phyloP scores from a whole-genome alignment of 2,797 vertebrate species.

The Alectoris magna region DNA sequence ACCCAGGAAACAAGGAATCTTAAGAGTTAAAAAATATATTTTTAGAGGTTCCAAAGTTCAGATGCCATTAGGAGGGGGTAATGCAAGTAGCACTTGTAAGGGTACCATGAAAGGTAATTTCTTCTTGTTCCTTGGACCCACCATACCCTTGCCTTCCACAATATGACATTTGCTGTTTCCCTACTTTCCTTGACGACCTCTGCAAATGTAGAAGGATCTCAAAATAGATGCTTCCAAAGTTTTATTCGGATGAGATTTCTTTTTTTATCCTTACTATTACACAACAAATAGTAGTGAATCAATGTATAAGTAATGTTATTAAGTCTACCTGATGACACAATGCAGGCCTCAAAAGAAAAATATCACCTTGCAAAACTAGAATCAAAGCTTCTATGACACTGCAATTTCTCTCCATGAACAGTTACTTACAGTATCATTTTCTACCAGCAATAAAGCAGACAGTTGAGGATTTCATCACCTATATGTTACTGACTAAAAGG shows the following conservation, averaged over 20 bases:
- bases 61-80: neutral
- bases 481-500: neutral
- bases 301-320: neutral
- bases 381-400: neutral
- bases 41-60: neutral
- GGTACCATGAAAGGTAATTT: neutral
- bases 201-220: neutral
- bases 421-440: neutral
- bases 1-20: neutral
- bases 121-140: neutral
- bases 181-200: neutral
- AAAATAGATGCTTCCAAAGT: neutral
- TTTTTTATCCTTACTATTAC: neutral
- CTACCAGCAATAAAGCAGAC: neutral
- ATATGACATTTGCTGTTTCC: neutral
- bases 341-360: slow-evolving; percentile 1
- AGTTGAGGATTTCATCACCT: neutral
- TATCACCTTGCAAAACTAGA: neutral
- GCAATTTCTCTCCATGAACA: neutral
- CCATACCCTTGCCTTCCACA: neutral
- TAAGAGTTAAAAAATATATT: neutral
- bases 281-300: slow-evolving; percentile 13
- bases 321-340: neutral
- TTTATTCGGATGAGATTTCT: neutral
- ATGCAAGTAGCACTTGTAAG: neutral